Evolutionary conservation across 2,797 vertebrate genomes (phyloP).

Genomic region (Sylvilagus floridanus): DNA sequence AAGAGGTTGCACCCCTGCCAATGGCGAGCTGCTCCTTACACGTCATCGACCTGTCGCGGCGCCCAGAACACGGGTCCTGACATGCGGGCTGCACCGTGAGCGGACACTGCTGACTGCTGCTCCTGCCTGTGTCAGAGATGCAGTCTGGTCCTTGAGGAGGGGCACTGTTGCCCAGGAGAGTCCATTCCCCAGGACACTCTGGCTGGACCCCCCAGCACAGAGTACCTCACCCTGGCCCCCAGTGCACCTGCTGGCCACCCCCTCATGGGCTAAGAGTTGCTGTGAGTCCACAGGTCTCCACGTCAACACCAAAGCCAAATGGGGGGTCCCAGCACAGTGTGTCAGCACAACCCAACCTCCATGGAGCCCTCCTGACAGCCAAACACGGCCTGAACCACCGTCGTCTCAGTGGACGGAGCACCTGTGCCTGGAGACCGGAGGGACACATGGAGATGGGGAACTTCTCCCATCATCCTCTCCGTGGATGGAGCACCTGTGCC

Average conservation of each 20-base stretch:
- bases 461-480: too few species aligned
- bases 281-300: not conserved
- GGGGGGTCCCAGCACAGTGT: fast-evolving
- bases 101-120: not conserved
- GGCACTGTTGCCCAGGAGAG: fast-evolving
- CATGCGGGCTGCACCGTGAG: not conserved
- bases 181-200: too few species aligned
- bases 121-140: fast-evolving
- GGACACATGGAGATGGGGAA: too few species aligned
- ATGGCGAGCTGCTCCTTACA: not conserved
- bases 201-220: too few species aligned
- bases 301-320: too few species aligned
- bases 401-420: too few species aligned
- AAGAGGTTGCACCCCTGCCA: not conserved
- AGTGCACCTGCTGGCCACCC: too few species aligned
- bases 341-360: not conserved
- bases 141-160: not conserved
- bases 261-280: not conserved
- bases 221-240: fast-evolving
- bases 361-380: not conserved
- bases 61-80: fast-evolving
- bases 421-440: too few species aligned
- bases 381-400: too few species aligned
- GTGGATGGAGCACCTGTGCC: too few species aligned
- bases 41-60: fast-evolving